phyloP scores from a whole-genome alignment of 2,888 invertebrate species.

The Drosophila borealis region DNA sequence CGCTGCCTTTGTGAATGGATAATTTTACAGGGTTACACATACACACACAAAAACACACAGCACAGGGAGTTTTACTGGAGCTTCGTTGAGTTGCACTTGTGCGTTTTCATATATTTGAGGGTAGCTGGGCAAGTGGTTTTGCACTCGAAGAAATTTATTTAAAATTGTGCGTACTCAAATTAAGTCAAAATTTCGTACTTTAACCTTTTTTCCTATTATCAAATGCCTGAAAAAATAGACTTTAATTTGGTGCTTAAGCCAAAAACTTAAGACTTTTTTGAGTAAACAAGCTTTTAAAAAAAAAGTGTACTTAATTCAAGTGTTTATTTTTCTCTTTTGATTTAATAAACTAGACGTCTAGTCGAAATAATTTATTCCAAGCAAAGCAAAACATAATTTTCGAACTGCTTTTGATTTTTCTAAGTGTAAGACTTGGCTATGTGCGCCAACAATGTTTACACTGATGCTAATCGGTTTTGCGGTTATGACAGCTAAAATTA shows the following conservation, averaged over 20 bases:
- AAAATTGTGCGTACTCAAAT: too few species aligned
- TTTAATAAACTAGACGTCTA: too few species aligned
- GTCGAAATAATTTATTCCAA: too few species aligned
- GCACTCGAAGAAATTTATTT: not conserved
- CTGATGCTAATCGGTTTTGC: conserved; percentile 75
- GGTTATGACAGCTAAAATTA: conserved; percentile 76
- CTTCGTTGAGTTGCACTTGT: conserved; percentile 46
- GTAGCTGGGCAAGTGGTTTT: not conserved
- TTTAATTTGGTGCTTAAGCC: too few species aligned
- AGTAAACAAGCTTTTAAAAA: too few species aligned
- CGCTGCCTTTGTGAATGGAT: conserved; percentile 53
- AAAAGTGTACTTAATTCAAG: too few species aligned
- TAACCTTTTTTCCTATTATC: too few species aligned
- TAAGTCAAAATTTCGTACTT: too few species aligned
- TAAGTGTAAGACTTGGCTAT: not conserved
- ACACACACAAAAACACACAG: not conserved
- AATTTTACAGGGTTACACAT: conserved; percentile 54
- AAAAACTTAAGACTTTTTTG: too few species aligned
- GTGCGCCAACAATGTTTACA: conserved; percentile 40
- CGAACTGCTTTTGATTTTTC: not conserved
- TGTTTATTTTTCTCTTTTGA: too few species aligned
- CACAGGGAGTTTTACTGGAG: conserved; percentile 22
- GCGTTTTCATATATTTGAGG: conserved; percentile 13
- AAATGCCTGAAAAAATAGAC: too few species aligned
- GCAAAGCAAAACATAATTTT: not conserved